Evolutionary conservation across 2,113 vertebrate genomes (phyloP).

Genomic region (Peromyscus maniculatus): DNA sequence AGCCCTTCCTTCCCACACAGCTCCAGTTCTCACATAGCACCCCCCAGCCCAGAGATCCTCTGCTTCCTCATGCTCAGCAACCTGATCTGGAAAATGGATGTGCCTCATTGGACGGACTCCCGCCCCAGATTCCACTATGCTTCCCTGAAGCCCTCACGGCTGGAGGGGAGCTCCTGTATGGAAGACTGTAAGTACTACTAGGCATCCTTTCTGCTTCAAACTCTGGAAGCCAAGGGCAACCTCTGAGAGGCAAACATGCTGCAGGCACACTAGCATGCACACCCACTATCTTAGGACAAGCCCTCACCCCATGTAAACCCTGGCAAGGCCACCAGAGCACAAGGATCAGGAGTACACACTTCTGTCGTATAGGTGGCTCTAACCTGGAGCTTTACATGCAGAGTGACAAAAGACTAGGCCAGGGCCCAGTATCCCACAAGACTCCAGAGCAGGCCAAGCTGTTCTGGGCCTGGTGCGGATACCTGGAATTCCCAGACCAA

Average conservation of each 20-base stretch:
- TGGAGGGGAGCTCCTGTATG: rapidly evolving
- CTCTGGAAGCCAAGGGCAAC: neutral
- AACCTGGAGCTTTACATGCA: neutral
- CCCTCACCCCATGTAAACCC: neutral
- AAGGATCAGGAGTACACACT: neutral
- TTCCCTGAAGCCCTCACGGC: neutral
- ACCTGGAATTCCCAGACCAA: neutral
- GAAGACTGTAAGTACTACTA: too few species aligned
- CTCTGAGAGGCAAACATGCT: neutral
- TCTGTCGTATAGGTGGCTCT: neutral
- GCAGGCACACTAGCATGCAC: neutral
- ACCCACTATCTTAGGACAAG: neutral
- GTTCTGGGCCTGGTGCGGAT: neutral
- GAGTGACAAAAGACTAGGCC: neutral
- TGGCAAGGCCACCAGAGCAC: neutral
- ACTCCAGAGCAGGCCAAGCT: too few species aligned
- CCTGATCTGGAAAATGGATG: neutral
- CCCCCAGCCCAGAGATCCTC: neutral
- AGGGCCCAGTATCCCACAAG: neutral
- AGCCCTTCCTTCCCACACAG: neutral
- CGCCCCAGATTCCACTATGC: neutral
- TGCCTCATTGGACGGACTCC: neutral
- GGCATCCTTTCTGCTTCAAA: too few species aligned
- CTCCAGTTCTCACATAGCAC: neutral
- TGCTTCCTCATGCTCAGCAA: neutral